Base-by-base conservation (phyloP, 2,113 vertebrate species). In the Oxyura jamaicensis region DNA sequence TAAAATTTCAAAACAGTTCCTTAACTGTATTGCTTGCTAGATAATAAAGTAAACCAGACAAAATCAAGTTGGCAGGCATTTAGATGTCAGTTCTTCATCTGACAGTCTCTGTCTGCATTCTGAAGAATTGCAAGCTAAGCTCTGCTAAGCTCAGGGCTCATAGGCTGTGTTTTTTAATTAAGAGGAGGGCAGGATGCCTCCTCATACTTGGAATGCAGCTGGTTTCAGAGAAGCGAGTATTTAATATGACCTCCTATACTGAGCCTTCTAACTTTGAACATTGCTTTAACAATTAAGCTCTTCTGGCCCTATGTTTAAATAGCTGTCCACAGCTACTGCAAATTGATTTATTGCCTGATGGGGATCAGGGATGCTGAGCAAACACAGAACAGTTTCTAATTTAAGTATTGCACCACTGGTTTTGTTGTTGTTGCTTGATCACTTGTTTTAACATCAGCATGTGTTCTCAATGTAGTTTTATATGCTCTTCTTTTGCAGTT, bases 341-440 rank as follows among this genome's bases (percentile, higher is more conserved):
- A 88, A 96, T 97, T 97, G 95, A 96, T 97, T 96, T 97, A 96
- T 97, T 94, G 88, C 88, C 82, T 82, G 78, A 92, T 90, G 94
- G 88, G 86, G 67, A 93, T 90, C 72, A 92, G 88, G 66, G 91
- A 84, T 97, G 90, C 96, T 95, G 93, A 97, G 91, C 69, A 97
- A 97, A 96, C 88, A 96, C 88, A 94, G 93, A 95, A 76, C 78
- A 71, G 89, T 95, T 96, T 97, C 93, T 93, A 91, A 97, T 95
- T 94, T 94, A 96, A 90, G 74, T 92, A 78, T 67, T 44, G 35
- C 88, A 87, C 66, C 36, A 17, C 74, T 66, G 78, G 10, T 73
- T 92, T 92, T 89, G 90, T 86, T 97, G 90, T 79, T 95, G 76
- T 75, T 93, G 72, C 82, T 86, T 90, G 74, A 91, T 93, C 78